Evolutionary conservation across 2,888 invertebrate species (phyloP).

Genomic region (Leptarthrus brevirostris): DNA sequence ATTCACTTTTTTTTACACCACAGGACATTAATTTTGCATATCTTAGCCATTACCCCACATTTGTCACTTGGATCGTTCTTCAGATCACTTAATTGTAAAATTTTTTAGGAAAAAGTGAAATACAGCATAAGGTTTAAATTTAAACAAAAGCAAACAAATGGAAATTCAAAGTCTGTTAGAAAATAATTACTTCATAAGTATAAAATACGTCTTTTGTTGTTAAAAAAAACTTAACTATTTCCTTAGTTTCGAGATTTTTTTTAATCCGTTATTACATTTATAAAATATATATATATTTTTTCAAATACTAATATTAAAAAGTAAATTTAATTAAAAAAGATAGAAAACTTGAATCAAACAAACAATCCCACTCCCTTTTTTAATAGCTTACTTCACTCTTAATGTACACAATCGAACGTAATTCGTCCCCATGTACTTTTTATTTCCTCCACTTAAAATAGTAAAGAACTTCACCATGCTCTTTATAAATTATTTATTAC

Average conservation of each 20-base stretch:
- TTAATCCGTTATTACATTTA: constrained; percentile 40
- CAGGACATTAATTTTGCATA: background rate
- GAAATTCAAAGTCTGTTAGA: constrained; percentile 50
- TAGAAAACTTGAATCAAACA: background rate
- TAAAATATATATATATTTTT: constrained; percentile 36
- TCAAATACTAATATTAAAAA: constrained; percentile 9
- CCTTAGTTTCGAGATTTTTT: constrained; percentile 43
- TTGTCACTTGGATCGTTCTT: constrained; percentile 44
- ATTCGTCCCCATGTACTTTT: background rate
- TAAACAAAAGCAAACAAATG: constrained; percentile 43
- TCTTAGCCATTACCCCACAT: constrained; percentile 43
- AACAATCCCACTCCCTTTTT: background rate
- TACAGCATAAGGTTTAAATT: constrained; percentile 46
- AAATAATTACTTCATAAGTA: constrained; percentile 47
- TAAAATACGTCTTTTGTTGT: constrained; percentile 45
- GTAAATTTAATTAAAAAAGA: constrained; percentile 31
- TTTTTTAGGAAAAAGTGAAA: constrained; percentile 39
- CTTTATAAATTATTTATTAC: constrained; percentile 47
- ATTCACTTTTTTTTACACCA: constrained; percentile 40
- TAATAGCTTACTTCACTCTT: background rate
- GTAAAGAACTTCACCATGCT: constrained; percentile 36
- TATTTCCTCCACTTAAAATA: background rate
- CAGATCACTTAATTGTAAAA: constrained; percentile 46
- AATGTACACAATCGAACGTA: constrained; percentile 17
- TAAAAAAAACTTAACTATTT: constrained; percentile 34